A percentile compares a stretch with the other conserved stretches of the same genome.
These are phyloP conservation scores for Dendrolimus kikuchii DNA, from an alignment of 1,140 invertebrate species.

Conservation along the genomic window DNA sequence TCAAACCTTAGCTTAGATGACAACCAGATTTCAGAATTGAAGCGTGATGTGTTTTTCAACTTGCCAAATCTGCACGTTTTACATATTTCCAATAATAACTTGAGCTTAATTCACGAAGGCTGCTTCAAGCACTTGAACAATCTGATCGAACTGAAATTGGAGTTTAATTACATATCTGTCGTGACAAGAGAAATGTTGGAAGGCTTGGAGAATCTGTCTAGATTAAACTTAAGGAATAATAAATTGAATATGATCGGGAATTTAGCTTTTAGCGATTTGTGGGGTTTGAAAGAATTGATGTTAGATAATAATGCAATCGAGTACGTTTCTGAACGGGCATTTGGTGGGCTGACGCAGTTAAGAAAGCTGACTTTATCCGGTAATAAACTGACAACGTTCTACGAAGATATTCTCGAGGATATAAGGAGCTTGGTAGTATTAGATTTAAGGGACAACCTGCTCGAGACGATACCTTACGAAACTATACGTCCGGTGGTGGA, in stretches of 20 bases:
- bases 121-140: constrained; percentile 80
- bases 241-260: constrained; percentile 81
- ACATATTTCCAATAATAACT: constrained; percentile 80
- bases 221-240: constrained; percentile 80
- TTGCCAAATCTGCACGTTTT: constrained; percentile 78
- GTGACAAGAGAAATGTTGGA: constrained; percentile 80
- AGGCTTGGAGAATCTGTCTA: constrained; percentile 77
- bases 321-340: constrained; percentile 78
- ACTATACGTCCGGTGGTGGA: constrained; percentile 81
- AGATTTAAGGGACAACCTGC: constrained; percentile 80
- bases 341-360: constrained; percentile 80
- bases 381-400: constrained; percentile 79
- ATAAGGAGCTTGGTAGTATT: constrained; percentile 77
- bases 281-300: constrained; percentile 79
- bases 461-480: constrained; percentile 81
- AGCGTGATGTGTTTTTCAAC: constrained; percentile 80
- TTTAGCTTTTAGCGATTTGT: constrained; percentile 82
- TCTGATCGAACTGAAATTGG: constrained; percentile 79
- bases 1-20: constrained; percentile 79
- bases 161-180: constrained; percentile 79
- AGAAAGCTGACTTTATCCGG: constrained; percentile 79
- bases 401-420: constrained; percentile 77
- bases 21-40: constrained; percentile 81
- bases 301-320: constrained; percentile 79
- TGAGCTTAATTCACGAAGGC: constrained; percentile 81